Percentiles rank a stretch among this genome's conserved stretches.
These are phyloP conservation scores for Quiscalus mexicanus DNA, from an alignment of 2,113 vertebrate species.

Conservation along the genomic window DNA sequence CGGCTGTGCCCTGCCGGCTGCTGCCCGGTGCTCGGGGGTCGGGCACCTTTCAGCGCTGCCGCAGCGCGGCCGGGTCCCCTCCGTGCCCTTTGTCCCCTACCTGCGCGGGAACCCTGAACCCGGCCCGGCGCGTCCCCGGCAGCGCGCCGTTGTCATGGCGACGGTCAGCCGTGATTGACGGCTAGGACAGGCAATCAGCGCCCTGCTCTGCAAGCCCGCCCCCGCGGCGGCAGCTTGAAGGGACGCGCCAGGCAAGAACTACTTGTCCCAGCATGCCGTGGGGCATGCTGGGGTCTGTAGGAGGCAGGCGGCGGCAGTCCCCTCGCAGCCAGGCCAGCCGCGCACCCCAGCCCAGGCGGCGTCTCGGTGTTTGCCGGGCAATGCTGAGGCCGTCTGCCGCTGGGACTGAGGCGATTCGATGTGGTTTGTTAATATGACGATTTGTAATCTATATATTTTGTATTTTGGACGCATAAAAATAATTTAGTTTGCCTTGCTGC, in stretches of 20 bases:
- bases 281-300: neutral
- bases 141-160: neutral
- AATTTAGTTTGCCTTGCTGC: neutral
- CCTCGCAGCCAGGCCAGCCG: accelerated
- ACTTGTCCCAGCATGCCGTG: neutral
- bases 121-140: neutral
- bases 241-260: accelerated
- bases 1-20: neutral
- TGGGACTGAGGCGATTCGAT: neutral
- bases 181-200: neutral
- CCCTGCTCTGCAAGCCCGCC: neutral
- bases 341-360: accelerated
- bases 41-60: neutral
- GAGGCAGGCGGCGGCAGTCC: accelerated
- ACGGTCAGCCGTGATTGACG: neutral
- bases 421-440: neutral
- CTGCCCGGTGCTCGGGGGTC: neutral
- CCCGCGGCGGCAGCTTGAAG: accelerated
- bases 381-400: neutral
- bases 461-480: neutral
- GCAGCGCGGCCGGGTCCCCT: neutral
- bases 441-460: neutral
- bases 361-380: neutral
- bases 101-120: neutral
- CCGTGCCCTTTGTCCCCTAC: neutral